phyloP scores from a whole-genome alignment of 2,113 vertebrate species.

The Tenebrosternarchus preto region DNA sequence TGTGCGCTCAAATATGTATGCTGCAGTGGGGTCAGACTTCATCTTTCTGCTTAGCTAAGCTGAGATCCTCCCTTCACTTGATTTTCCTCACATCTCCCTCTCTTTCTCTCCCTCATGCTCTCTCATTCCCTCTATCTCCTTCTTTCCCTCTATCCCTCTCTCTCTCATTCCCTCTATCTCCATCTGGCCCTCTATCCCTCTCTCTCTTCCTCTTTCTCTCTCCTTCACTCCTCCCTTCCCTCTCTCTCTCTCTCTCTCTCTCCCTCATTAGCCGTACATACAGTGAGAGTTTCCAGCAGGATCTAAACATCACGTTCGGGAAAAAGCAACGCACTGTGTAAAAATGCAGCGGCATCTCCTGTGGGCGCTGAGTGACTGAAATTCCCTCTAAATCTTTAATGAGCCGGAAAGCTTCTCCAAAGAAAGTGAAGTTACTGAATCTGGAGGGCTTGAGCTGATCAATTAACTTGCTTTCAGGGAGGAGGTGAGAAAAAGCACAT shows the following conservation, averaged over 20 bases:
- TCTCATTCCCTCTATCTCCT: not conserved
- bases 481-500: not conserved
- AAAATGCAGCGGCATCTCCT: slow-evolving; percentile 78
- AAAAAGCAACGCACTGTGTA: slow-evolving; percentile 50
- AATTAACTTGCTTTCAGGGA: slow-evolving; percentile 53
- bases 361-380: slow-evolving; percentile 79
- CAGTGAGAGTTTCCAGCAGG: slow-evolving; percentile 45
- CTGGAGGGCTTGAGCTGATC: slow-evolving; percentile 50
- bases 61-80: slow-evolving; percentile 41
- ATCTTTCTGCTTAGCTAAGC: slow-evolving; percentile 61
- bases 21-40: slow-evolving; percentile 43
- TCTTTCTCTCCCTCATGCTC: not conserved
- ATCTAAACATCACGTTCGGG: slow-evolving; percentile 51
- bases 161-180: slow-evolving; percentile 2
- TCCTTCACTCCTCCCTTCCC: not conserved
- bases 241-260: slow-evolving; percentile 20
- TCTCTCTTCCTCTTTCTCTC: slow-evolving; percentile 5
- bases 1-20: slow-evolving; percentile 34
- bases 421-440: slow-evolving; percentile 58
- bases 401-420: slow-evolving; percentile 73
- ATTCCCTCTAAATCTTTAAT: slow-evolving; percentile 81
- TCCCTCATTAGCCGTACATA: slow-evolving; percentile 45
- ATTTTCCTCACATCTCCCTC: too few species aligned
- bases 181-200: slow-evolving; percentile 41
- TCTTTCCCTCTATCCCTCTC: slow-evolving; percentile 14